Conservation (phyloP, 2,797 vertebrate genomes). For the Anguilla marmorata region DNA sequence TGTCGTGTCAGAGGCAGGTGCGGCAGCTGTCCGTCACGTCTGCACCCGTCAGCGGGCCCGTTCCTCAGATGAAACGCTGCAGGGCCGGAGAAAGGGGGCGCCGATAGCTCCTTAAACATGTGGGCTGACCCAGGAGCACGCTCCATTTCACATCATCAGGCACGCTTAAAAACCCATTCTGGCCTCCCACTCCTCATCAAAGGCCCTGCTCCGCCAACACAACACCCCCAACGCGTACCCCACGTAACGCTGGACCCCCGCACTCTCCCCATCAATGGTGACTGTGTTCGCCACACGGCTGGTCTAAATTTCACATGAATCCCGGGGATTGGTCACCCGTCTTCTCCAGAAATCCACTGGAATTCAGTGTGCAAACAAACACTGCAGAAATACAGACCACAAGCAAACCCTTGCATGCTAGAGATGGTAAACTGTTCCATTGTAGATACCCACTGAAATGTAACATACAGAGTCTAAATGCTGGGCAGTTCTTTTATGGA, state of each 20-base stretch:
- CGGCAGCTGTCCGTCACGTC: not conserved
- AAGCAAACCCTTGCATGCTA: not conserved
- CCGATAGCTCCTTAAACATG: constrained; percentile 43
- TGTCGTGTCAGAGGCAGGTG: not conserved
- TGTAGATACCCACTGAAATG: not conserved
- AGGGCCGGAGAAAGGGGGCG: constrained; percentile 42
- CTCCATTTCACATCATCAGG: constrained; percentile 57
- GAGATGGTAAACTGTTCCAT: constrained; percentile 9
- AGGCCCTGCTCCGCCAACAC: not conserved
- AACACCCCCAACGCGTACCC: not conserved
- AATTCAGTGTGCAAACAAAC: constrained; percentile 20
- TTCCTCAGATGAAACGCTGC: constrained; percentile 41
- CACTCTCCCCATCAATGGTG: constrained; percentile 4
- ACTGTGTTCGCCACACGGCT: constrained; percentile 20
- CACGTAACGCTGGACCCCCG: not conserved
- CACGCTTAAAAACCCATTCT: constrained; percentile 62
- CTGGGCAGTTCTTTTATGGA: not conserved
- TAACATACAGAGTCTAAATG: not conserved
- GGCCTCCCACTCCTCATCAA: constrained; percentile 49
- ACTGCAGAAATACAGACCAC: constrained; percentile 13
- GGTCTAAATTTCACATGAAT: not conserved
- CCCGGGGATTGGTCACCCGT: not conserved
- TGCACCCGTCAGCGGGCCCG: not conserved
- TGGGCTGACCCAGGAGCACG: constrained; percentile 32
- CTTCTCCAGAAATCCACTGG: constrained; percentile 2